Conservation (phyloP, 2,888 invertebrate species). For the Pristionchus fissidentatus region DNA sequence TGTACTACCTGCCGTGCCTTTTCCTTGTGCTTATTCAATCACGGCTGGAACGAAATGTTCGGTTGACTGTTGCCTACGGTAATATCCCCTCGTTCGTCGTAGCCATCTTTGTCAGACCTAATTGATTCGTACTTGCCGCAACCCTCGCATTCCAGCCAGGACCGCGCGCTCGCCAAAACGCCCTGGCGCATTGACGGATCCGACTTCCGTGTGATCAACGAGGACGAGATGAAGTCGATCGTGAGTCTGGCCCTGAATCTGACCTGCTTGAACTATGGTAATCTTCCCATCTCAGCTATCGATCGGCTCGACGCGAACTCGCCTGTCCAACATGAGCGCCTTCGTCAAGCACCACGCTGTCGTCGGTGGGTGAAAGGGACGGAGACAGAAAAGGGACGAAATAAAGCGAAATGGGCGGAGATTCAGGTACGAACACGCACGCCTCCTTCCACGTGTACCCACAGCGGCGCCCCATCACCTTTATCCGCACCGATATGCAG, state of each 20-base stretch:
- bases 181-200: constrained; percentile 72
- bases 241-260: constrained; percentile 40
- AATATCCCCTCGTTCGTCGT: too few species aligned
- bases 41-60: too few species aligned
- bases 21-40: too few species aligned
- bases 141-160: constrained; percentile 63
- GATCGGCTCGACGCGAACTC: constrained; percentile 70
- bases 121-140: neutral
- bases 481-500: constrained; percentile 66
- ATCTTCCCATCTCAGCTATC: constrained; percentile 62
- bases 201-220: constrained; percentile 71
- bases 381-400: neutral
- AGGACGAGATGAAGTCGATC: constrained; percentile 74
- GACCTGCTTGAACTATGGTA: constrained; percentile 19
- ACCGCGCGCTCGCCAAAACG: constrained; percentile 67
- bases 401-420: neutral
- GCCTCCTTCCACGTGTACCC: constrained; percentile 73
- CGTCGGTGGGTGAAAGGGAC: constrained; percentile 57
- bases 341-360: constrained; percentile 74
- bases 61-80: too few species aligned
- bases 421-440: constrained; percentile 67
- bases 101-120: too few species aligned
- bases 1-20: too few species aligned
- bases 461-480: constrained; percentile 70
- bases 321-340: constrained; percentile 72